Base-by-base conservation (phyloP, 1,140 invertebrate species). In the Dendroctonus valens region DNA sequence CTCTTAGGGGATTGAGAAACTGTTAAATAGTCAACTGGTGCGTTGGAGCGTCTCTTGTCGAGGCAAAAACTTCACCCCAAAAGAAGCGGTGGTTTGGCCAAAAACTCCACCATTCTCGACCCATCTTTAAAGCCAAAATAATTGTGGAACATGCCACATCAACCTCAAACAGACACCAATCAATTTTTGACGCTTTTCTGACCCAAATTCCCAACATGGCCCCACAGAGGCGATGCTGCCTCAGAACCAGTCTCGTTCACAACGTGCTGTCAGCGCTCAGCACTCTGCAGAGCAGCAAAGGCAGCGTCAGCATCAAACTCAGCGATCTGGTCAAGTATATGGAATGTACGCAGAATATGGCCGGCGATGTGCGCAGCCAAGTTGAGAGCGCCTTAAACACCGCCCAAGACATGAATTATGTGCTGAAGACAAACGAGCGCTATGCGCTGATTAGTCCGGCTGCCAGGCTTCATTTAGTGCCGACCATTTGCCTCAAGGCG, bases 371-470 rank as follows among this genome's bases (percentile, higher is more conserved):
- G 8, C 15, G 40, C 49, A 71, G 67, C 26, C 67, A 71, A 41
- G 42, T 71, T 12, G 53, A 69, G 60, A 65, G 60, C 58, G 58
- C 64, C 8, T 44, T 71, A 14, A 48, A 51, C 46, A 39, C 50
- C 5, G 70, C 67, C 12, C 39, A 67, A 59, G 52, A 59, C 38
- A 48, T 50, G 3, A 52, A 65, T 42, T 67, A 63, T 26, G 50
- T 71, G 3, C 12, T 50, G 11, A 59, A 60, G 39, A 63, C 44
- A 8, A 69, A 71, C 39, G 62, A 67, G 26, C 11, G 50, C 8
- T 71, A 71, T 59, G 58, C 53, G 44, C 14, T 67, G 44, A 7
- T 71, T n/a, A 62, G 58, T 50, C 70, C 70, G 11, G 70, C 70
- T 11, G 70, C 70, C 5, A 59, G 41, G 51, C 11, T 71, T 26